These are phyloP conservation scores for Petrosia ficiformis DNA, from an alignment of 37 sponge, comb jelly and placozoan species.

Conservation along the genomic window DNA sequence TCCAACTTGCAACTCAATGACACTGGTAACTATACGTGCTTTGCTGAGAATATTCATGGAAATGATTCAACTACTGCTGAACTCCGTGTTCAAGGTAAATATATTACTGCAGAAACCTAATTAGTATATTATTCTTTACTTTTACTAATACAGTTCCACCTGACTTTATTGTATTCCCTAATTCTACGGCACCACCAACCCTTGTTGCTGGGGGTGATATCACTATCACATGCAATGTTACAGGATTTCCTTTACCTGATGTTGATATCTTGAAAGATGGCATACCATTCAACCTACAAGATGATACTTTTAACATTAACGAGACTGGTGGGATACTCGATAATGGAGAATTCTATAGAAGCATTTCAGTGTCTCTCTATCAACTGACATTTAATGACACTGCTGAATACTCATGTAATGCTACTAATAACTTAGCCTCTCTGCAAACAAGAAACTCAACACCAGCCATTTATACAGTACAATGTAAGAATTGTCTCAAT, in stretches of 20 bases:
- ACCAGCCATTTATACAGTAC: neutral
- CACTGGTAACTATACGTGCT: neutral
- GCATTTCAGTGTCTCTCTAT: neutral
- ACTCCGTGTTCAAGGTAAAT: constrained; percentile 11
- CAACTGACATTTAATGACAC: neutral
- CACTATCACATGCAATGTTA: neutral
- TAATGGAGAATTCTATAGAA: neutral
- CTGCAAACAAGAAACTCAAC: neutral
- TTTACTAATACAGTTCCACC: neutral
- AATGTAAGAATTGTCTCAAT: neutral
- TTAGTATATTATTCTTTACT: too few species aligned
- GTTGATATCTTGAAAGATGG: neutral
- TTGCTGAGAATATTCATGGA: neutral
- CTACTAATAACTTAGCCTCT: too few species aligned
- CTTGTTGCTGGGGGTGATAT: constrained; percentile 2
- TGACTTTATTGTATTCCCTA: neutral
- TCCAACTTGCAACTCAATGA: neutral
- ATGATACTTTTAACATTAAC: neutral
- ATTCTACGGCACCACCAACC: neutral
- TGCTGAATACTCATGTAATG: neutral
- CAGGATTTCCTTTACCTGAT: neutral
- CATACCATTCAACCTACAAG: neutral
- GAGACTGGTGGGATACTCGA: too few species aligned
- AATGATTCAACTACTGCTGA: neutral
- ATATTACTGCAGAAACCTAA: neutral